Percentiles rank a stretch among this genome's conserved stretches.
Evolutionary conservation across 1,140 invertebrate species (phyloP).

Genomic region (Drosophila prosaltans): DNA sequence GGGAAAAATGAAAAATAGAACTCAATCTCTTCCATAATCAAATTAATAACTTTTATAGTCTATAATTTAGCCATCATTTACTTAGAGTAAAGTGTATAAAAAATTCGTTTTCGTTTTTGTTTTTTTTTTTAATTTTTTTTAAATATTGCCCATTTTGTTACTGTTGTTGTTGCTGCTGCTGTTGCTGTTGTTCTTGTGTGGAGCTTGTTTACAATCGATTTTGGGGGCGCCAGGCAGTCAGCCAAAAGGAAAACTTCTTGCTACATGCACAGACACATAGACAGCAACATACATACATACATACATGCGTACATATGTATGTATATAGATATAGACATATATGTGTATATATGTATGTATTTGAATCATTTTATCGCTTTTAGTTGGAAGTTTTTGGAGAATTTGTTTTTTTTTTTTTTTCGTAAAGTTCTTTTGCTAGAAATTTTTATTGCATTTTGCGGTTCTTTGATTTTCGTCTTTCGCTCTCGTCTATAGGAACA

Average conservation of each 20-base stretch:
- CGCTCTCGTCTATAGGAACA: background rate
- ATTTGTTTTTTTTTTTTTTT: slow-evolving; percentile 7
- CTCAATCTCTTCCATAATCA: too few species aligned
- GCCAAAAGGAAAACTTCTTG: slow-evolving; percentile 54
- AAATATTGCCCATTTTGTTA: slow-evolving; percentile 32
- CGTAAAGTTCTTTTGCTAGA: slow-evolving; percentile 58
- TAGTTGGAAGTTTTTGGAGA: slow-evolving; percentile 64
- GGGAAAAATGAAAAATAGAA: too few species aligned
- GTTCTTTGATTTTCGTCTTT: slow-evolving; percentile 55
- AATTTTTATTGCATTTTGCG: slow-evolving; percentile 62
- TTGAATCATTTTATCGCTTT: slow-evolving; percentile 75
- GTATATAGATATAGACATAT: slow-evolving; percentile 12
- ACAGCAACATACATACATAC: slow-evolving; percentile 16
- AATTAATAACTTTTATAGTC: too few species aligned
- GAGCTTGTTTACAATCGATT: slow-evolving; percentile 80
- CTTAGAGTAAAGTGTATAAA: slow-evolving; percentile 16
- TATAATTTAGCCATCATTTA: background rate
- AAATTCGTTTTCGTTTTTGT: slow-evolving; percentile 19
- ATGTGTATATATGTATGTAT: slow-evolving; percentile 27
- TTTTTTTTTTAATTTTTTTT: slow-evolving; percentile 16
- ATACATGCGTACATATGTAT: background rate
- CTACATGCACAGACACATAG: slow-evolving; percentile 22
- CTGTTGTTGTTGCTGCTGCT: slow-evolving; percentile 41
- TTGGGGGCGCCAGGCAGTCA: slow-evolving; percentile 77
- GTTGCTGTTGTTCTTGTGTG: slow-evolving; percentile 50